Evolutionary conservation across 2,888 invertebrate genomes (phyloP).

Genomic region (Zygothrica quintamaculata): DNA sequence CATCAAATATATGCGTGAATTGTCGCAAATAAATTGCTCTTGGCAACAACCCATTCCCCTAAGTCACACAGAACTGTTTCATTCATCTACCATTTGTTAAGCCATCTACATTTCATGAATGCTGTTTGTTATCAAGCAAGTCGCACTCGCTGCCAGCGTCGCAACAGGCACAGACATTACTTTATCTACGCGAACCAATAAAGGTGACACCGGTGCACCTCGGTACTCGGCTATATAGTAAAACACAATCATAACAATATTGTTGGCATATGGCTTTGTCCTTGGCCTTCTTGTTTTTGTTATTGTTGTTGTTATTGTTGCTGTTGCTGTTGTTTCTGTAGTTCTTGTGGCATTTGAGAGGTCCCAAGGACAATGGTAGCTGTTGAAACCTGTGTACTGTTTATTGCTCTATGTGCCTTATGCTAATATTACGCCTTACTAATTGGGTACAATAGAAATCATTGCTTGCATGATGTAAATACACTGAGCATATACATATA

Average conservation of each 20-base stretch:
- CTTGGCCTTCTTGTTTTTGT: conserved; percentile 3
- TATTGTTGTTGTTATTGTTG: not conserved
- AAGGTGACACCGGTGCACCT: not conserved
- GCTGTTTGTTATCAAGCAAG: conserved; percentile 41
- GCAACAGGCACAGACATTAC: not conserved
- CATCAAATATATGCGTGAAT: no score
- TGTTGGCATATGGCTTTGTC: conserved; percentile 8
- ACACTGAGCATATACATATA: conserved; percentile 11
- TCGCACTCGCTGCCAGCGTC: conserved; percentile 37
- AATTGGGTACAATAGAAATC: conserved; percentile 17
- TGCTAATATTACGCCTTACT: conserved; percentile 1
- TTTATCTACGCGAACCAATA: conserved; percentile 18
- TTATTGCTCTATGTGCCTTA: not conserved
- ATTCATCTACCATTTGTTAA: no score
- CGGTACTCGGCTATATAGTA: no score
- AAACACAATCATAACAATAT: conserved; percentile 15
- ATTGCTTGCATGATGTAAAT: no score
- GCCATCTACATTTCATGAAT: no score
- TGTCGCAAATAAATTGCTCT: no score
- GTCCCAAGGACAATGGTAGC: conserved; percentile 22
- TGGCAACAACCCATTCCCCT: not conserved
- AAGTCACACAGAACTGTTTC: no score
- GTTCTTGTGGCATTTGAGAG: conserved; percentile 9
- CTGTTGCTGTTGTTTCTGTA: not conserved
- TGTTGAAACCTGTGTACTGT: not conserved